These are phyloP conservation scores for Nyctereutes procyonoides DNA, from an alignment of 2,113 vertebrate genomes.

Conservation along the genomic window DNA sequence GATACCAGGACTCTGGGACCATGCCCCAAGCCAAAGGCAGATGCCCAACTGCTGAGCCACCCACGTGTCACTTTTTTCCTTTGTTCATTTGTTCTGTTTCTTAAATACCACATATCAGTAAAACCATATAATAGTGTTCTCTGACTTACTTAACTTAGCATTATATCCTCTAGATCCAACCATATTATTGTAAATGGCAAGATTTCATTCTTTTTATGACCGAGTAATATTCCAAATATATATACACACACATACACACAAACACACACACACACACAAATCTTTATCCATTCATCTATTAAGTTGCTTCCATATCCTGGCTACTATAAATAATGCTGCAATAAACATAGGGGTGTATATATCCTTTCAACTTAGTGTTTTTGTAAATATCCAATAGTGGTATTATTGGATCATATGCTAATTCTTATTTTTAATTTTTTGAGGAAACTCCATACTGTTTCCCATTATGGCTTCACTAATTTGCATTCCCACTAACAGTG, in stretches of 20 bases:
- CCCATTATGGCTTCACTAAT: neutral
- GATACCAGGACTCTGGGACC: too few relatives aligned
- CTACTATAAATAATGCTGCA: neutral
- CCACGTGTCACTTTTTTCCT: neutral
- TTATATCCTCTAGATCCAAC: neutral
- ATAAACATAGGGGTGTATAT: neutral
- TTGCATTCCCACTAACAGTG: neutral
- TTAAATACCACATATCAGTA: neutral
- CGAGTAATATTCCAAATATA: neutral
- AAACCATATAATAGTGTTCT: neutral
- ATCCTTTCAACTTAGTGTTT: neutral
- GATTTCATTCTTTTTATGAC: neutral
- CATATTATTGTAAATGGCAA: neutral
- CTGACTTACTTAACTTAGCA: neutral
- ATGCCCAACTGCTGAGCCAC: too few relatives aligned
- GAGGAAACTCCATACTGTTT: neutral
- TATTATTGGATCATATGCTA: neutral
- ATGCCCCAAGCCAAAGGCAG: too few relatives aligned
- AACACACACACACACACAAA: neutral
- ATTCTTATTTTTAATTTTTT: neutral
- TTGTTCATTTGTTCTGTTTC: neutral
- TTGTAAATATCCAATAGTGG: neutral
- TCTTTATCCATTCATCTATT: neutral
- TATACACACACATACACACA: too few relatives aligned
- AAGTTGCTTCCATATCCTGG: neutral